A percentile compares a stretch with the other conserved stretches of the same genome.
Evolutionary conservation across 2,888 invertebrate species (phyloP).

Genomic region (Diogma glabrata): DNA sequence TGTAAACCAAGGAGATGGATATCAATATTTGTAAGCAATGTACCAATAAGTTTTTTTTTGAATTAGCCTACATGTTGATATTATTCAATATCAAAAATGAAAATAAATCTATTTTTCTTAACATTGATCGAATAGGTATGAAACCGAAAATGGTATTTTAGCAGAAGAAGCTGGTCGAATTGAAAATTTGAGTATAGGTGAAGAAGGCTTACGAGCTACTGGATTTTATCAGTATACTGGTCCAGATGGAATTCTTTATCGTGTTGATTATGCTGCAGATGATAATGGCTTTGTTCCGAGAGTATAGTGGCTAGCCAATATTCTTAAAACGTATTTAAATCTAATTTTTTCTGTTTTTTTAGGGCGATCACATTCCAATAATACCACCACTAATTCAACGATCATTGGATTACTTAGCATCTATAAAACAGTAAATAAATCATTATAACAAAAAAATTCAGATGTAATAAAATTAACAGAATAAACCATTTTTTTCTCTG

Average conservation of each 20-base stretch:
- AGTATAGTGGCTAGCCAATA: too few relatives aligned
- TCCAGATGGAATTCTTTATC: slow-evolving; percentile 42
- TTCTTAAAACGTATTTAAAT: too few relatives aligned
- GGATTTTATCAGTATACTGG: slow-evolving; percentile 59
- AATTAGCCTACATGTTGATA: background rate
- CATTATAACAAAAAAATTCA: too few relatives aligned
- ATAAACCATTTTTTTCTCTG: too few relatives aligned
- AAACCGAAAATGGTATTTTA: slow-evolving; percentile 44
- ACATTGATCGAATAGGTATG: slow-evolving; percentile 34
- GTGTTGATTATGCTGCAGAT: slow-evolving; percentile 43
- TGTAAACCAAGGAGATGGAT: slow-evolving; percentile 41
- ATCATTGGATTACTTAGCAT: too few relatives aligned
- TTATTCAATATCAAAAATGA: background rate
- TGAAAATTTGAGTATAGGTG: slow-evolving; percentile 40
- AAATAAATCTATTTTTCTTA: slow-evolving; percentile 12
- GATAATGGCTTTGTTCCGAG: slow-evolving; percentile 41
- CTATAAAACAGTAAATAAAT: too few relatives aligned
- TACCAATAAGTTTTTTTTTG: background rate
- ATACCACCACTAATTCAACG: too few relatives aligned
- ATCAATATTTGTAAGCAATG: slow-evolving; percentile 41
- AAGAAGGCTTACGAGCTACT: slow-evolving; percentile 46
- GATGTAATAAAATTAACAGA: too few relatives aligned
- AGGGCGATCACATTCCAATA: too few relatives aligned
- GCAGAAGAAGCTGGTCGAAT: slow-evolving; percentile 44
- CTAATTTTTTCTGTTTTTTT: too few relatives aligned